Base-by-base conservation (phyloP, 2,888 invertebrate species). In the Eupithecia insigniata region DNA sequence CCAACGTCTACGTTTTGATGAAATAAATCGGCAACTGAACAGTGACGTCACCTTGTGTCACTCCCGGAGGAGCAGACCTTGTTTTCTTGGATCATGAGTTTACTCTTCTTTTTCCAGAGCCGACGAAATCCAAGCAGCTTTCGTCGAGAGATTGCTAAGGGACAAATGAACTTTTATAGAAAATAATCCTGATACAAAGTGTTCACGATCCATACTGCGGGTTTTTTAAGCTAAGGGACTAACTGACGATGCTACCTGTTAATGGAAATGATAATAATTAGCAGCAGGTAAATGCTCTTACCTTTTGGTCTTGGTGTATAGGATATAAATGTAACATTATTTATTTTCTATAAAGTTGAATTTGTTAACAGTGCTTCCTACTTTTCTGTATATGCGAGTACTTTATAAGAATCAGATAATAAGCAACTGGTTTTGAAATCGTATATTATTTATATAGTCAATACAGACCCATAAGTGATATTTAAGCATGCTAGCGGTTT, bases 101-200 rank as follows among this genome's bases (percentile, higher is more conserved):
- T n/a, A n/a, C n/a, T n/a, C n/a, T n/a, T n/a, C n/a, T n/a, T n/a
- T 61, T 67, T 72, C 70, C 91, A 94, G 94, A 79, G 94, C 94
- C 51, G 92, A 93, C 71, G 88, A 92, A 83, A 90, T 94, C 77
- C 94, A 94, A 84, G 80, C 86, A 55, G 90, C 88, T 32, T 94
- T 94, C 77, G 87, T 94, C 80, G 83, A 92, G 78, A 91, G 87
- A 77, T 86, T 94, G 78, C 71, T 90, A 1, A 85, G 83, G 69
- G 81, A 83, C 16, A 75, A 82, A 66, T 85, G 77, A 86, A 39
- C 8, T 68, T 78, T 79, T 79, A 82, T 22, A 61, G 65, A 62
- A 62, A 32, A 62, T 1, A 39, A 34, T n/a, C 34, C n/a, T 32
- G 12, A 36, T 18, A 16, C 64, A 22, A 22, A 10, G 62, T 64